Evolutionary conservation across 2,888 invertebrate genomes (phyloP).

Genomic region (Drosophila macrospina): DNA sequence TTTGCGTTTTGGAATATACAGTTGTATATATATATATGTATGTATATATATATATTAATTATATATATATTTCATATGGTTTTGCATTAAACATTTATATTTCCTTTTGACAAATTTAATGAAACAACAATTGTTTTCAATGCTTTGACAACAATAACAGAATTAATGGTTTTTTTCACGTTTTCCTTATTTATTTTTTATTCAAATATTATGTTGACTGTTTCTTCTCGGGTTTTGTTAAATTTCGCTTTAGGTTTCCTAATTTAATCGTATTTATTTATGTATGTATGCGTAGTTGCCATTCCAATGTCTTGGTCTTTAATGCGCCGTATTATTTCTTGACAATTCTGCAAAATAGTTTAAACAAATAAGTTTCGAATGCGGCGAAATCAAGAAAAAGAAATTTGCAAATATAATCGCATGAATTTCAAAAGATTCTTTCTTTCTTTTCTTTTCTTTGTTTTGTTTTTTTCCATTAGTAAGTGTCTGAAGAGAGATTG

Average conservation of each 20-base stretch:
- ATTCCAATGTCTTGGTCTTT: constrained; percentile 47
- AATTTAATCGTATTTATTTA: constrained; percentile 21
- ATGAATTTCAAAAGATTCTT: neutral
- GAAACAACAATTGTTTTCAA: constrained; percentile 68
- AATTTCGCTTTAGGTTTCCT: constrained; percentile 34
- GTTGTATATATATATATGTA: constrained; percentile 41
- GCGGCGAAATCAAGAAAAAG: constrained; percentile 6
- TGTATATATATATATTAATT: constrained; percentile 35
- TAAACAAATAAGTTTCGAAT: neutral
- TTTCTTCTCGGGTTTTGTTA: constrained; percentile 16
- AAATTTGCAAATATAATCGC: constrained; percentile 1
- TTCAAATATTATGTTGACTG: constrained; percentile 45
- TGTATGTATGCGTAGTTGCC: constrained; percentile 66
- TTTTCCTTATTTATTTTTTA: constrained; percentile 30
- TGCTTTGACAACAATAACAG: constrained; percentile 73
- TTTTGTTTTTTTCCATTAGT: neutral
- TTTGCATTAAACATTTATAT: constrained; percentile 64
- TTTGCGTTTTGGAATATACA: constrained; percentile 37
- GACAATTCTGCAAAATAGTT: constrained; percentile 44
- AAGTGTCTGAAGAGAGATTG: constrained; percentile 42
- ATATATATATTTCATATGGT: constrained; percentile 32
- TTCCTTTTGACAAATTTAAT: constrained; percentile 74
- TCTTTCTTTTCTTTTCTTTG: neutral
- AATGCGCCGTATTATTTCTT: constrained; percentile 42
- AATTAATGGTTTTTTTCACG: constrained; percentile 51